Evolutionary conservation across 2,797 vertebrate genomes (phyloP), one percentile per base, ranked within the genome.

Genomic region (Manis javanica): DNA sequence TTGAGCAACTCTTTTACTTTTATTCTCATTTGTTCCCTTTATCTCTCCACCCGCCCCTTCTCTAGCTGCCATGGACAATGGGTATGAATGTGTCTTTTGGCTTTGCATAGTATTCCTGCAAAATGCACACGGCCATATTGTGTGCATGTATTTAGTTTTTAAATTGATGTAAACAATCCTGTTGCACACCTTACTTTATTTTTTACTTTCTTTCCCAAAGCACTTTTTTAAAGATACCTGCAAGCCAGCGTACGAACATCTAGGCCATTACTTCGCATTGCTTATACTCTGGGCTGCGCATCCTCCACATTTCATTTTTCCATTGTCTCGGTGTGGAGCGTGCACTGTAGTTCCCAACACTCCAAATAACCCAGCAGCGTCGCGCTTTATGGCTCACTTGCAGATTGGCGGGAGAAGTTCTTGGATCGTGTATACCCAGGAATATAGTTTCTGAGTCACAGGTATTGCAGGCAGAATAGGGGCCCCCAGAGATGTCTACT

Each of bases 231-330:
- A 71, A 86, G 39, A 74, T 51, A 16, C 7, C 6, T 31, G 61
- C 31, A 29, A 3, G 3, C 6, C 42, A 6, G 12, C 16, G 12
- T 61, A 69, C 37, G 42, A 75, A 19, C 82, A 26, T 49, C 34
- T 4, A 78, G 57, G 34, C 53, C 63, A 14, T 63, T 59, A 3
- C 21, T 57, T 49, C 14, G 24, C 3, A 23, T 21, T 39, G 16
- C 3, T 6, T 1, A 6, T 2, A 15, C 63, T 7, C 37, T 13
- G 34, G 42, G 14, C 24, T 15, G 0, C 12, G 31, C 5, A 0
- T 24, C 55, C 53, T 53, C 61, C n/a, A 13, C 5, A 1, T 12
- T 72, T 64, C 18, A 13, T 34, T 37, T 86, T 26, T 46, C 57
- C 21, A 0, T 18, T 46, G 34, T 79, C 15, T 86, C 49, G 19